phyloP scores from a whole-genome alignment of 1,140 invertebrate species.

The Drosophila rufa region DNA sequence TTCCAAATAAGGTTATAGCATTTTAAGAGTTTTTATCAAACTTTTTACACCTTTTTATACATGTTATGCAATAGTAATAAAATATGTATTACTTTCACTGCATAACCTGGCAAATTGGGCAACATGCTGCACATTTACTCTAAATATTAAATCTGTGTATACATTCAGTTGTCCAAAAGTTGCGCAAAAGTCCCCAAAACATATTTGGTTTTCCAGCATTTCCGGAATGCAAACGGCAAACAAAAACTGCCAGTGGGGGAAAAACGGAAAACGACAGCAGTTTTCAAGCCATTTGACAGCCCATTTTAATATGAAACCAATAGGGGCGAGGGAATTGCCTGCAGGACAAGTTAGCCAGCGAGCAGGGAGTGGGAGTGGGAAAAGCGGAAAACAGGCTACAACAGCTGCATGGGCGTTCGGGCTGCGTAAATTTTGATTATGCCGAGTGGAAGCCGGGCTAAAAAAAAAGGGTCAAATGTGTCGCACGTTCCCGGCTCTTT shows the following conservation, averaged over 20 bases:
- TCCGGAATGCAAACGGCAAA: slow-evolving; percentile 37
- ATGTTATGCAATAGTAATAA: not conserved
- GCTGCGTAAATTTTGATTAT: slow-evolving; percentile 71
- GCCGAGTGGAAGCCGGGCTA: slow-evolving; percentile 40
- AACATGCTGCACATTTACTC: not conserved
- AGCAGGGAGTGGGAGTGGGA: not conserved
- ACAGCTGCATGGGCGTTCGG: slow-evolving; percentile 42
- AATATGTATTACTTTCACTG: not conserved
- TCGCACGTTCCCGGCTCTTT: slow-evolving; percentile 53
- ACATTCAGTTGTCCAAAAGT: slow-evolving; percentile 21
- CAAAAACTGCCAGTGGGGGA: slow-evolving; percentile 42
- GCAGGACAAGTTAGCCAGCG: not conserved
- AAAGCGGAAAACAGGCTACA: slow-evolving; percentile 26
- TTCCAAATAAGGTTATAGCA: not conserved
- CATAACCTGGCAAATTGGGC: not conserved
- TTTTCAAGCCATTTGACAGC: slow-evolving; percentile 81
- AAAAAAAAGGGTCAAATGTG: slow-evolving; percentile 78
- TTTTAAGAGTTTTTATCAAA: no score
- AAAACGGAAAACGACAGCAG: slow-evolving; percentile 61
- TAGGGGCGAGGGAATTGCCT: slow-evolving; percentile 21
- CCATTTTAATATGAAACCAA: slow-evolving; percentile 75
- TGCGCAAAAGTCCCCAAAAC: not conserved
- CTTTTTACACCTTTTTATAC: no score
- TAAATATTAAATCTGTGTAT: slow-evolving; percentile 8
- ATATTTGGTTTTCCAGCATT: slow-evolving; percentile 24